These are phyloP conservation scores for Oxystoma pomonae DNA, from an alignment of 2,888 invertebrate species.

Conservation along the genomic window DNA sequence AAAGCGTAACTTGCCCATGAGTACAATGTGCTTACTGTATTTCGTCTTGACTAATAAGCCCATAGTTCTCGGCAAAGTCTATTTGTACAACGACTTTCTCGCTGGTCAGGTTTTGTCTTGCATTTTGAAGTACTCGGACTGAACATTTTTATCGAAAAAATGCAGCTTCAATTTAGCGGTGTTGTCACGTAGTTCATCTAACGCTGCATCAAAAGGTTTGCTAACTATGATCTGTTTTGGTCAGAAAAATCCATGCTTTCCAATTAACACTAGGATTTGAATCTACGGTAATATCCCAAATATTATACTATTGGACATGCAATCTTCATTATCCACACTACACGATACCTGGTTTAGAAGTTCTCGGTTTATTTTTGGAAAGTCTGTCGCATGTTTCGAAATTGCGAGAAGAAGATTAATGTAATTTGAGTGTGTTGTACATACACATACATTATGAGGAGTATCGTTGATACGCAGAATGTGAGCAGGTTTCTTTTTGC, in stretches of 20 bases:
- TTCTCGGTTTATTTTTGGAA: not conserved
- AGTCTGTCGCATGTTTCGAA: not conserved
- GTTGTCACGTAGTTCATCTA: slow-evolving; percentile 3
- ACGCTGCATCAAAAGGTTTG: slow-evolving; percentile 10
- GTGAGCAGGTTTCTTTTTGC: not conserved
- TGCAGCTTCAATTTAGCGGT: not conserved
- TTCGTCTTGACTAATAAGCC: not conserved
- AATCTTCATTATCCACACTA: not conserved
- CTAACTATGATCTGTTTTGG: slow-evolving; percentile 7
- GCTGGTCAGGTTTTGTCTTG: slow-evolving; percentile 1
- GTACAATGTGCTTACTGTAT: slow-evolving; percentile 4
- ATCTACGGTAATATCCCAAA: not conserved
- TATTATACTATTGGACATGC: not conserved
- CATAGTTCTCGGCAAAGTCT: not conserved
- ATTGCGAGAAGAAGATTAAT: not conserved
- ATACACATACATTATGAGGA: slow-evolving; percentile 2
- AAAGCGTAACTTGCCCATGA: slow-evolving; percentile 1
- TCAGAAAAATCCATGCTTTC: not conserved
- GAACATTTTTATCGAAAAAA: not conserved
- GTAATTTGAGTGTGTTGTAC: slow-evolving; percentile 3
- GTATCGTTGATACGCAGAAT: slow-evolving; percentile 6
- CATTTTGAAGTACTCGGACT: slow-evolving; percentile 3
- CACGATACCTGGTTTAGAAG: not conserved
- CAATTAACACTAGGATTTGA: not conserved
- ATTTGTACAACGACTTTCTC: not conserved